Percentiles rank a stretch among this genome's conserved stretches.
phyloP scores from a whole-genome alignment of 37 sponge, comb jelly and placozoan species.

The Chondrosia reniformis region DNA sequence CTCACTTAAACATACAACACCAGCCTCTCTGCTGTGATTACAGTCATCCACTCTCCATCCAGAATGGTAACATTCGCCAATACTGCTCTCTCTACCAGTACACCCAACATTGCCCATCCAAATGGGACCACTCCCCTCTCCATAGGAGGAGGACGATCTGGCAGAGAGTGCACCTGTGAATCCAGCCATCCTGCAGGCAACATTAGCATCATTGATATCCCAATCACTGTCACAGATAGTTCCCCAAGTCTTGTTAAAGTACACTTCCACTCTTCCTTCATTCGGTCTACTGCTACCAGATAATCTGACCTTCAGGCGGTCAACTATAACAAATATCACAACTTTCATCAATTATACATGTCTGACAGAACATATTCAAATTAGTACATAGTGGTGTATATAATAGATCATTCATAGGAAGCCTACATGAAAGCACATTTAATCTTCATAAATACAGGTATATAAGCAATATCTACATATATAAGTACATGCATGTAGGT shows the following conservation, averaged over 20 bases:
- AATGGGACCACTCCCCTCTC: neutral
- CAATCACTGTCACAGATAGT: neutral
- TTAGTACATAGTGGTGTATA: too few species aligned
- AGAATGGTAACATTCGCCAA: neutral
- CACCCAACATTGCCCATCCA: neutral
- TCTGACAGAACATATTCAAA: too few species aligned
- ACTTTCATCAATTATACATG: too few species aligned
- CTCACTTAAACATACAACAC: neutral
- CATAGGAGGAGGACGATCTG: neutral
- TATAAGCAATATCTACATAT: too few species aligned
- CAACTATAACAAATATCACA: too few species aligned
- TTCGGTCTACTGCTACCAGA: neutral
- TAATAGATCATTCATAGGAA: too few species aligned
- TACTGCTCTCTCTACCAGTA: neutral
- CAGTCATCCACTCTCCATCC: neutral
- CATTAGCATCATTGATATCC: neutral
- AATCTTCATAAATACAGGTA: too few species aligned
- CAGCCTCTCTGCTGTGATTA: neutral
- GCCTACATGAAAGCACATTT: too few species aligned
- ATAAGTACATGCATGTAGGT: too few species aligned
- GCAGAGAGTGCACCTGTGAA: neutral
- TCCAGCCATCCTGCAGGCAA: neutral
- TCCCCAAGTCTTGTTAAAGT: neutral
- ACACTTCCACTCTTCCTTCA: neutral
- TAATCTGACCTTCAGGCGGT: too few species aligned